A percentile compares a stretch with the other conserved stretches of the same genome.
phyloP scores from a whole-genome alignment of 37 sponge, comb jelly and placozoan genomes.

The Agelas oroides region DNA sequence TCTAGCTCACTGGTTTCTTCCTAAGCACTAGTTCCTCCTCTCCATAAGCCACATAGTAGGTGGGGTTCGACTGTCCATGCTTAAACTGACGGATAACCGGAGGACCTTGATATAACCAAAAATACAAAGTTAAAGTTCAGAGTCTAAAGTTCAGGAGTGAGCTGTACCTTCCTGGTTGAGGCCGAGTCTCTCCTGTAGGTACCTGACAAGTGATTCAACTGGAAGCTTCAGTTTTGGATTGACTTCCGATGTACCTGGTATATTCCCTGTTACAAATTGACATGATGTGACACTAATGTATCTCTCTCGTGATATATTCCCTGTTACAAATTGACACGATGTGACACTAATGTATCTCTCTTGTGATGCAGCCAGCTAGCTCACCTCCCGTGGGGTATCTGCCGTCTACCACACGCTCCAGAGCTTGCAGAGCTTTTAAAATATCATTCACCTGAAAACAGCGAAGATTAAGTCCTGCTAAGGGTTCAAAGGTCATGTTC shows the following conservation, averaged over 20 bases:
- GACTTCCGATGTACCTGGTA: slow-evolving; percentile 56
- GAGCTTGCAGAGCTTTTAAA: slow-evolving; percentile 32
- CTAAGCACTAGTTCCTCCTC: slow-evolving; percentile 69
- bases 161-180: slow-evolving; percentile 7
- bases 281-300: too few species aligned
- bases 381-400: background rate
- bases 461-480: background rate
- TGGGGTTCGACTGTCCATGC: slow-evolving; percentile 90
- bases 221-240: slow-evolving; percentile 44
- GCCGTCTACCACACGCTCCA: slow-evolving; percentile 23
- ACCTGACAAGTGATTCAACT: slow-evolving; percentile 8
- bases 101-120: too few species aligned
- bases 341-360: too few species aligned
- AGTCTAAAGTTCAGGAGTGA: too few species aligned
- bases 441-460: slow-evolving; percentile 42
- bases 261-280: background rate
- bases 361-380: too few species aligned
- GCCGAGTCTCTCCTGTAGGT: slow-evolving; percentile 51
- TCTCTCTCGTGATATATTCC: too few species aligned
- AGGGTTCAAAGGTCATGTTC: too few species aligned
- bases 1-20: slow-evolving; percentile 88
- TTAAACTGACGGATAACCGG: slow-evolving; percentile 45
- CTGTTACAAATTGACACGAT: too few species aligned
- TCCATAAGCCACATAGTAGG: slow-evolving; percentile 73
- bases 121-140: background rate